Percentiles rank a stretch among this genome's conserved stretches.
Evolutionary conservation across 1,140 invertebrate species (phyloP).

Genomic region (Caenorhabditis brenneri): DNA sequence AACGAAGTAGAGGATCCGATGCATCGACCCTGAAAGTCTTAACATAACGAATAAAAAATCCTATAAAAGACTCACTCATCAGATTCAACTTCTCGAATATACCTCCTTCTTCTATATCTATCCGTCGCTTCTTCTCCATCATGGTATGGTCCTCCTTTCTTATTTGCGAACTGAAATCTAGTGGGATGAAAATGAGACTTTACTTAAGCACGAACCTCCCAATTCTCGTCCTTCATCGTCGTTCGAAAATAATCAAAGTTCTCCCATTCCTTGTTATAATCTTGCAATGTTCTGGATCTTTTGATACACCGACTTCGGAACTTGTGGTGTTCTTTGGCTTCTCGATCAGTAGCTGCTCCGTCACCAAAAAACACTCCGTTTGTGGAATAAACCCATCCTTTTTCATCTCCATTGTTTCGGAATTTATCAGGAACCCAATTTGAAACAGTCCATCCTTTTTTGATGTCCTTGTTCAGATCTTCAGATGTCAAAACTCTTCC

Average conservation of each 20-base stretch:
- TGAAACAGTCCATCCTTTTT: slow-evolving; percentile 50
- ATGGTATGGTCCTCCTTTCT: slow-evolving; percentile 15
- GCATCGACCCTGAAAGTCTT: too few relatives aligned
- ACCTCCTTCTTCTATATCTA: not conserved
- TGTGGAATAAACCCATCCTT: slow-evolving; percentile 61
- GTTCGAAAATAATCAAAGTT: slow-evolving; percentile 51
- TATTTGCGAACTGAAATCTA: not conserved
- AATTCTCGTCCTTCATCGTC: slow-evolving; percentile 52
- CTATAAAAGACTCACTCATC: not conserved
- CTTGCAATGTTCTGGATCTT: slow-evolving; percentile 6
- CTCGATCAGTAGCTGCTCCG: slow-evolving; percentile 37
- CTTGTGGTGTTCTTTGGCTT: slow-evolving; percentile 39
- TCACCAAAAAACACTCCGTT: slow-evolving; percentile 54
- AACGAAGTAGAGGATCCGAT: slow-evolving; percentile 35
- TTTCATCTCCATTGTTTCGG: slow-evolving; percentile 55
- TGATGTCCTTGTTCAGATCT: slow-evolving; percentile 41
- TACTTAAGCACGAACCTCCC: slow-evolving; percentile 47
- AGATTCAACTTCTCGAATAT: not conserved
- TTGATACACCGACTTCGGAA: slow-evolving; percentile 49
- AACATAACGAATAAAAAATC: too few relatives aligned
- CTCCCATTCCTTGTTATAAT: slow-evolving; percentile 52
- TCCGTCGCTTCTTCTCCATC: not conserved
- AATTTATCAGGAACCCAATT: slow-evolving; percentile 57
- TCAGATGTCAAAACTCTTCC: slow-evolving; percentile 48
- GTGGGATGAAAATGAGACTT: not conserved